Base-by-base conservation (phyloP, 2,888 invertebrate genomes). In the Iphiclides podalirius region DNA sequence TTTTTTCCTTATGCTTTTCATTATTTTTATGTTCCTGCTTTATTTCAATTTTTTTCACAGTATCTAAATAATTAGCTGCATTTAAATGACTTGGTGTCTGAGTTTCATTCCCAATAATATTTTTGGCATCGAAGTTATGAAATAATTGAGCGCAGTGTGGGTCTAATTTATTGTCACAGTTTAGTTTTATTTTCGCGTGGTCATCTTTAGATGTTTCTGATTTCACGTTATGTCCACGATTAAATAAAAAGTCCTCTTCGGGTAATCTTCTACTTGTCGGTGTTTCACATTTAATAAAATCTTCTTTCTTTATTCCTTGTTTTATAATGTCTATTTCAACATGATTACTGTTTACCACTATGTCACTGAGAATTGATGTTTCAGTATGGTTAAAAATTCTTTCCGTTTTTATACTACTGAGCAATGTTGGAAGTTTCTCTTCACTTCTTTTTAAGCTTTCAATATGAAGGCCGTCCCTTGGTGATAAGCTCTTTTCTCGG, bases 1-100 rank as follows among this genome's bases (percentile, higher is more conserved):
- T 67, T 56, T 68, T 72, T 47, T 79, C 79, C 53, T 72, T 79
- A 52, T 74, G 68, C 50, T 72, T 75, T 41, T 82, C 79, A 51
- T 49, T 54, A 47, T 45, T 47, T 60, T 75, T 77, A 28, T 60
- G 40, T 20, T 73, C 73, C 36, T 62, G 57, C 26, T 52, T 62
- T 7, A 61, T 42, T 41, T 81, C 76, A 45, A 66, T 59, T 48
- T 75, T 76, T 59, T 70, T 75, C 40, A 53, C 61, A 17, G 63
- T 54, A 61, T 79, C 82, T 9, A 71, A 65, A 52, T 67, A 68
- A 58, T 67, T 73, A 36, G 71, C 55, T 45, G 66, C 58, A 61
- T 69, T 72, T 12, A 78, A 65, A 53, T 77, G 72, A 62, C 71
- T 72, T 7, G 52, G 43, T 15, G 68, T 62, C 49, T 69, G 68